A percentile compares a stretch with the other conserved stretches of the same genome.
phyloP scores from a whole-genome alignment of 2,888 invertebrate species.

The Dicyrtomina minuta region DNA sequence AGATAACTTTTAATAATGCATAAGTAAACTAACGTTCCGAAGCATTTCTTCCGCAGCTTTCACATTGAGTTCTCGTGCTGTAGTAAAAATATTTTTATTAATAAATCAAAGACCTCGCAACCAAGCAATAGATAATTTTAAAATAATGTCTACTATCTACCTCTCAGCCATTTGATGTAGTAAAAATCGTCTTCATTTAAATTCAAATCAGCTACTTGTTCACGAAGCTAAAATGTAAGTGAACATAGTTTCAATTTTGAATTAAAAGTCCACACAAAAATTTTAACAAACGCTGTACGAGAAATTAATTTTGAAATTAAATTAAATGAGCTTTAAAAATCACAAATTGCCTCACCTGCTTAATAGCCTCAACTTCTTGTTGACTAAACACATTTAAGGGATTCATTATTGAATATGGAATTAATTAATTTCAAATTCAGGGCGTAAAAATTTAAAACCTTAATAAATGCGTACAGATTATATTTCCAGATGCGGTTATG shows the following conservation, averaged over 20 bases:
- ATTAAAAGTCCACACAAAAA: not conserved
- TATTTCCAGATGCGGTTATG: no score
- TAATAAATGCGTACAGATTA: no score
- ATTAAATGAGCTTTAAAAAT: no score
- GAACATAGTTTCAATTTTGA: not conserved
- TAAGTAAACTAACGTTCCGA: slow-evolving; percentile 36
- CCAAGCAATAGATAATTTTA: no score
- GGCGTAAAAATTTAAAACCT: no score
- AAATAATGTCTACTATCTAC: slow-evolving; percentile 21
- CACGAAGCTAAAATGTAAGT: slow-evolving; percentile 38
- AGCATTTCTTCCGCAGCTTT: slow-evolving; percentile 46
- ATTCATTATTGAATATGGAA: slow-evolving; percentile 6
- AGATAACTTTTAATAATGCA: not conserved
- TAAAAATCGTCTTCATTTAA: slow-evolving; percentile 36
- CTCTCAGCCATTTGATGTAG: slow-evolving; percentile 45
- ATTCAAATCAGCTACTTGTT: slow-evolving; percentile 36
- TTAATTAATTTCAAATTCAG: no score
- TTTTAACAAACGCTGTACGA: not conserved
- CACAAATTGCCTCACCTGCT: no score
- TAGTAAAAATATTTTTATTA: no score
- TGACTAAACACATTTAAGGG: slow-evolving; percentile 29
- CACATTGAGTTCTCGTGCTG: slow-evolving; percentile 45
- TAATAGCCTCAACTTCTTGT: slow-evolving; percentile 22
- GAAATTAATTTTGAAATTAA: no score
- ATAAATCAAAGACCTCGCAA: no score